Evolutionary conservation across 2,888 invertebrate genomes (phyloP).

Genomic region (Tinea semifulvella): DNA sequence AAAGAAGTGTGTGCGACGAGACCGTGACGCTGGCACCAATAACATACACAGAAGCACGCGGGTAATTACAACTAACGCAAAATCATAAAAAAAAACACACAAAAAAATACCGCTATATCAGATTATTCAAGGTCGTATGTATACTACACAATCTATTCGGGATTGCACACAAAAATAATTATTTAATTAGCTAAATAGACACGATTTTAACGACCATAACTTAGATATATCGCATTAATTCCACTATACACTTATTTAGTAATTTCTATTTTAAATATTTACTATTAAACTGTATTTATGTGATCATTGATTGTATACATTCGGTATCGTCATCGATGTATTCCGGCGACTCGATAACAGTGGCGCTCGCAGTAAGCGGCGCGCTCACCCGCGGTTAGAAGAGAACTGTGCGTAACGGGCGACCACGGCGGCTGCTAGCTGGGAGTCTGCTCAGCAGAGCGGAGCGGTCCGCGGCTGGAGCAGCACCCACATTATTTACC

Average conservation of each 20-base stretch:
- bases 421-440: slow-evolving; percentile 10
- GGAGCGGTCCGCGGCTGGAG: slow-evolving; percentile 13
- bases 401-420: slow-evolving; percentile 44
- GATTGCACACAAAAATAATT: slow-evolving; percentile 22
- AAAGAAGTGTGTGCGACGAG: slow-evolving; percentile 24
- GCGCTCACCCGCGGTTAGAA: slow-evolving; percentile 61
- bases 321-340: slow-evolving; percentile 7
- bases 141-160: slow-evolving; percentile 45
- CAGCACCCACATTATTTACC: slow-evolving; percentile 2
- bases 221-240: slow-evolving; percentile 26
- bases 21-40: slow-evolving; percentile 30
- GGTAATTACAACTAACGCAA: slow-evolving; percentile 33
- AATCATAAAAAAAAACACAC: slow-evolving; percentile 29
- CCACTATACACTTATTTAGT: slow-evolving; percentile 23
- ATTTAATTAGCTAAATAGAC: slow-evolving; percentile 15
- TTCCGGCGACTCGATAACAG: neutral
- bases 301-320: slow-evolving; percentile 2
- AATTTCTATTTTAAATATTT: neutral
- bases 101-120: slow-evolving; percentile 28
- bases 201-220: neutral
- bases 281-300: neutral
- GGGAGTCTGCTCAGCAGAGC: slow-evolving; percentile 6
- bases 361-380: slow-evolving; percentile 51
- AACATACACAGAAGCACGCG: slow-evolving; percentile 29
- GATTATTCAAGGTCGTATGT: slow-evolving; percentile 41